Conservation (phyloP, 2,113 vertebrate species). For the Mormyrus lacerda region DNA sequence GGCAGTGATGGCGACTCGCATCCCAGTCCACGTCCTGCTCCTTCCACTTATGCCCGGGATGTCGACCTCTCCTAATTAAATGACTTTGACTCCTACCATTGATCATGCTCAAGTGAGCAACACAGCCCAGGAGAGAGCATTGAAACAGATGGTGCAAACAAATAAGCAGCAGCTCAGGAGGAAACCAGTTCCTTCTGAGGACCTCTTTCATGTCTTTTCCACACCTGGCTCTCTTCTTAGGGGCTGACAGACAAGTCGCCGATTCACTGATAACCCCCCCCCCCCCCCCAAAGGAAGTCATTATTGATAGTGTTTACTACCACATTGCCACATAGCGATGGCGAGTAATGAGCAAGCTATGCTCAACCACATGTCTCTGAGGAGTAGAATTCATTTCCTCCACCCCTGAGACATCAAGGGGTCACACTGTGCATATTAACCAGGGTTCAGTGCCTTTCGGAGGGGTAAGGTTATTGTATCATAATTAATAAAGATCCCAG, state of each 20-base stretch:
- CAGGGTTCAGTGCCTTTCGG: not conserved
- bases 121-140: not conserved
- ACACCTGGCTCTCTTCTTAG: not conserved
- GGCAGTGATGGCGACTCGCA: not conserved
- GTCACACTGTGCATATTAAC: constrained; percentile 20
- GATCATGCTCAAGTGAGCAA: constrained; percentile 7
- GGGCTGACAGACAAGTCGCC: not conserved
- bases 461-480: not conserved
- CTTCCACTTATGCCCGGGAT: not conserved
- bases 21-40: not conserved
- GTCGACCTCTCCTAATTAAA: not conserved
- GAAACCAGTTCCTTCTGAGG: not conserved
- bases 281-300: not conserved
- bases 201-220: not conserved
- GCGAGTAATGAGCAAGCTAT: constrained; percentile 28
- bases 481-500: not conserved
- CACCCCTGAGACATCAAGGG: not conserved
- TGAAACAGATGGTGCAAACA: not conserved
- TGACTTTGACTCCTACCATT: not conserved
- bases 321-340: constrained; percentile 2
- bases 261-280: not conserved
- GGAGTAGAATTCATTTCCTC: constrained; percentile 40
- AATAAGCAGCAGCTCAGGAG: not conserved
- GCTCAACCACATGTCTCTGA: constrained; percentile 19
- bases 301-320: not conserved